These are phyloP conservation scores for Chironomus tentans DNA, from an alignment of 2,888 invertebrate species.

Conservation along the genomic window DNA sequence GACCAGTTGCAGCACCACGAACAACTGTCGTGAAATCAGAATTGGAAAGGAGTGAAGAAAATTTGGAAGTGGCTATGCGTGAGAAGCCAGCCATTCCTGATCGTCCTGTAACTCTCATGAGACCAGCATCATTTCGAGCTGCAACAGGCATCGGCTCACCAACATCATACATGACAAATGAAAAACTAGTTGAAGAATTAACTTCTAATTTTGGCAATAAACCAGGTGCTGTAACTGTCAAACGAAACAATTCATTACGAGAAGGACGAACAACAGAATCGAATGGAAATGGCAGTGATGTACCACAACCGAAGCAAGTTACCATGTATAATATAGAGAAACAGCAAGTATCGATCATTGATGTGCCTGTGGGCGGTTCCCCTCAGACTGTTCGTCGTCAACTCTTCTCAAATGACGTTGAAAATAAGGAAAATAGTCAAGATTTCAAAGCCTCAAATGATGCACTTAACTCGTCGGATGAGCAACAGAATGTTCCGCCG, in stretches of 20 bases:
- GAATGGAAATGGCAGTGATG: background rate
- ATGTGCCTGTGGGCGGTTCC: constrained; percentile 12
- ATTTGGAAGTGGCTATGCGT: constrained; percentile 32
- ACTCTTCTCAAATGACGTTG: constrained; percentile 1
- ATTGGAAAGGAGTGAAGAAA: constrained; percentile 21
- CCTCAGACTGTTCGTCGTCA: background rate
- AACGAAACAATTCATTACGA: constrained; percentile 10
- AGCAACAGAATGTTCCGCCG: background rate
- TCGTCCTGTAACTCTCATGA: constrained; percentile 46
- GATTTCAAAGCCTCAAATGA: background rate
- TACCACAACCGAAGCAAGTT: constrained; percentile 17
- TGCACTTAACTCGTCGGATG: background rate
- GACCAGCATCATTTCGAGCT: constrained; percentile 24
- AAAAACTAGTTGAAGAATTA: constrained; percentile 7
- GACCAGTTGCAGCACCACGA: constrained; percentile 45
- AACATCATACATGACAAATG: constrained; percentile 12
- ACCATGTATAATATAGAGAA: constrained; percentile 25
- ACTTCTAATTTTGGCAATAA: constrained; percentile 8
- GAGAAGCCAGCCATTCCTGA: constrained; percentile 74
- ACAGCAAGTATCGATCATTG: constrained; percentile 20
- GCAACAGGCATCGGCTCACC: constrained; percentile 7
- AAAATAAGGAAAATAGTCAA: constrained; percentile 22
- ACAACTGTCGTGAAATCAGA: constrained; percentile 35
- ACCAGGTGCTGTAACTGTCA: background rate
- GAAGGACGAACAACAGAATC: constrained; percentile 15